Percentiles rank a stretch among this genome's conserved stretches.
phyloP scores from a whole-genome alignment of 2,797 vertebrate genomes.

The Oreonectes daqikongensis region DNA sequence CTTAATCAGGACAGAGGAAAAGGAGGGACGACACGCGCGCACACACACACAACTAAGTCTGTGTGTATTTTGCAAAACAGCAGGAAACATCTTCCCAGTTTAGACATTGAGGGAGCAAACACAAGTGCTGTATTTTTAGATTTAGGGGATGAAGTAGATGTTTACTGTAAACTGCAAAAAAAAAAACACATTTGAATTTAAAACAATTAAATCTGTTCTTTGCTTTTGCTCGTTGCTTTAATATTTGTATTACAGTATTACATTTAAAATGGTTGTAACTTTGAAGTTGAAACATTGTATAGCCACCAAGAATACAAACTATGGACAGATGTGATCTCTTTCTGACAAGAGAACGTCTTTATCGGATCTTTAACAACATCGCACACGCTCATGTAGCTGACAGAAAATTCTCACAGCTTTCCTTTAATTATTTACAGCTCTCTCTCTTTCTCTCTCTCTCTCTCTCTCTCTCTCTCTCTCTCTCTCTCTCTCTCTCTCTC shows the following conservation, averaged over 20 bases:
- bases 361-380: constrained; percentile 4
- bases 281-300: neutral
- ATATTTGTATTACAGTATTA: too few species aligned
- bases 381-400: neutral
- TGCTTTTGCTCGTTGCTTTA: too few species aligned
- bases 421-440: neutral
- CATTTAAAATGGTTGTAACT: too few species aligned
- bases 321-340: neutral
- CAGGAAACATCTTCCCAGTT: neutral
- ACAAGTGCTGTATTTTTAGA: neutral
- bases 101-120: neutral
- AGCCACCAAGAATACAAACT: neutral
- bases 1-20: constrained; percentile 49
- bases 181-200: too few species aligned
- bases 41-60: neutral
- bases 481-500: constrained; percentile 19
- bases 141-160: too few species aligned
- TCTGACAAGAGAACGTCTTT: neutral
- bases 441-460: constrained; percentile 20
- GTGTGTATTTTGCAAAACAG: neutral
- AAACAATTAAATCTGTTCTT: too few species aligned
- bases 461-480: constrained; percentile 20
- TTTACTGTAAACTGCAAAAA: too few species aligned
- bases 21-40: constrained; percentile 12
- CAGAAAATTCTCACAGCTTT: neutral